These are phyloP conservation scores for Ctenicera cuprea DNA, from an alignment of 2,888 invertebrate genomes.

Conservation along the genomic window DNA sequence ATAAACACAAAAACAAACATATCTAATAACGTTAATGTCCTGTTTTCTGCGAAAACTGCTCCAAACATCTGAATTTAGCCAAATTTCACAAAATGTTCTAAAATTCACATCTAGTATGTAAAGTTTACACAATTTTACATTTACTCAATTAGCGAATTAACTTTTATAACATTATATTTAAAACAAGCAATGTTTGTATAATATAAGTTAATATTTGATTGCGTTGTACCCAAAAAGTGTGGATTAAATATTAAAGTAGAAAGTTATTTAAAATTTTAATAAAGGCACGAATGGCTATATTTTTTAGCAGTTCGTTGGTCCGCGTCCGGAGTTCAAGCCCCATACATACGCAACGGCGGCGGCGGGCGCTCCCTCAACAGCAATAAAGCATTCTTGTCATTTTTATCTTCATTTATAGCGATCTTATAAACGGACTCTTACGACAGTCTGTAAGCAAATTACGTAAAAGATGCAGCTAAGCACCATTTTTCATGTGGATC, in stretches of 20 bases:
- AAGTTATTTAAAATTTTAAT: slow-evolving; percentile 31
- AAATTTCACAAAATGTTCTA: no score
- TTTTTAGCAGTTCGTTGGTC: slow-evolving; percentile 22
- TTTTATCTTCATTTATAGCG: slow-evolving; percentile 59
- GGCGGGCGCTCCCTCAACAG: slow-evolving; percentile 39
- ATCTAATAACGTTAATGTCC: no score
- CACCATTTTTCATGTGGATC: slow-evolving; percentile 24
- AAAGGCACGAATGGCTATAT: slow-evolving; percentile 19
- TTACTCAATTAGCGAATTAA: no score
- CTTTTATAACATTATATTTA: no score
- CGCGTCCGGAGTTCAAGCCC: slow-evolving; percentile 23
- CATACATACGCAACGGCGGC: slow-evolving; percentile 26
- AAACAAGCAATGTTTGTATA: no score
- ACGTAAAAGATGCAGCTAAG: slow-evolving; percentile 34
- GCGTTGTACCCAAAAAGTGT: background rate
- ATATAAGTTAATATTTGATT: slow-evolving; percentile 9
- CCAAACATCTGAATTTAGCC: no score
- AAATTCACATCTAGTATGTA: no score
- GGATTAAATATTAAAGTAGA: slow-evolving; percentile 6
- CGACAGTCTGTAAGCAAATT: slow-evolving; percentile 39
- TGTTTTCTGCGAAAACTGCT: no score
- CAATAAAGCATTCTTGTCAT: slow-evolving; percentile 56
- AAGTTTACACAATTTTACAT: no score
- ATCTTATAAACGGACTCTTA: slow-evolving; percentile 57
- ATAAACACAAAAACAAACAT: no score